Evolutionary conservation across 2,888 invertebrate genomes (phyloP), one percentile per base, ranked within the genome.

Genomic region (Apodemia mormo): DNA sequence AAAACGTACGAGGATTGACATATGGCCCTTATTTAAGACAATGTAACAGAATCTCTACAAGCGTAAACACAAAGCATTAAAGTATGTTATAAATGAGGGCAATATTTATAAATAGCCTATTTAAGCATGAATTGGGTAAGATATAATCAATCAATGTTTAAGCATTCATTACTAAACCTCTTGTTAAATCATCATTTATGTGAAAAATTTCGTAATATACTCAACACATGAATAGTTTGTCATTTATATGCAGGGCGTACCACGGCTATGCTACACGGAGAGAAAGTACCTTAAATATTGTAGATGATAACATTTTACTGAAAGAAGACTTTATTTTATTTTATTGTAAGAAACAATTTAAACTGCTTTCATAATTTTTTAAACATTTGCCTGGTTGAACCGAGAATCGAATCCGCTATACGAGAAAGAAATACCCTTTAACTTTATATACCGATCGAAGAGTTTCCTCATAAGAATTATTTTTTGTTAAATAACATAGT

Each of bases 1-100:
- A 87, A 81, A 78, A 68, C 76, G 76, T 78, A 81, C 82, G 85
- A 79, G 78, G 83, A 86, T 84, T 88, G 89, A 90, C 87, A 86
- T 85, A 90, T 85, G 81, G 81, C 83, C 81, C 81, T 81, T 81
- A 82, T 84, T 82, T 83, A 81, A 82, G 80, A 81, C 72, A 71
- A 69, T 71, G 72, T 72, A 75, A 74, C 71, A 66, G 71, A 71
- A 71, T 71, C 71, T 70, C 71, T 72, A 72, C 72, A 73, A 73
- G 73, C 68, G 72, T 73, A 66, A 68, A 73, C 74, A 73, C 71
- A 87, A 90, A 75, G 88, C 88, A 89, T 88, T 88, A 83, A 85
- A 83, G 49, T 65, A 52, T 40, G 40, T 65, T 65, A 40, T 65
- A 65, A 65, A 65, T 65, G 58, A 61, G 37, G 33, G 61, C 61